Conservation (phyloP, 2,797 vertebrate genomes). For the Rallus crepitans region DNA sequence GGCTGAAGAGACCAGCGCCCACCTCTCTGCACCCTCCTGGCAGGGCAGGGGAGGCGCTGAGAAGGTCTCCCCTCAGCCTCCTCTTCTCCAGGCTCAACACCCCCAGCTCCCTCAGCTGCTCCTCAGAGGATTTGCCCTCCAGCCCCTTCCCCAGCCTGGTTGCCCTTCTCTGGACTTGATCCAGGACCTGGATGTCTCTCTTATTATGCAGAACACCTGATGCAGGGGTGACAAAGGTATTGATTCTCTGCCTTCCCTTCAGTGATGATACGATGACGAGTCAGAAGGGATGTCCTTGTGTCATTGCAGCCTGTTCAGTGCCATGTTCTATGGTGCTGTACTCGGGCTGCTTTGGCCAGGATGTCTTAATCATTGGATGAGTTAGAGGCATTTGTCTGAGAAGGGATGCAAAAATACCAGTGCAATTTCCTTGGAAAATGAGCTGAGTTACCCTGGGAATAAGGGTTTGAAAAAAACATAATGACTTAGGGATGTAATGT, state of each 20-base stretch:
- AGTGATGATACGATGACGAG: constrained; percentile 87
- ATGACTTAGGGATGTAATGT: rapidly evolving
- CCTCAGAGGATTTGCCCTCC: too few species aligned
- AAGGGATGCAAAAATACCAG: constrained; percentile 72
- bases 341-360: constrained; percentile 51
- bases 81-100: too few species aligned
- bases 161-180: too few species aligned
- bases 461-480: background rate
- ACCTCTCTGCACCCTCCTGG: too few species aligned
- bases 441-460: background rate
- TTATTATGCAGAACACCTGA: background rate
- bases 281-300: constrained; percentile 75
- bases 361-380: constrained; percentile 82
- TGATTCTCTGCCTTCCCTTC: constrained; percentile 71
- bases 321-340: constrained; percentile 72
- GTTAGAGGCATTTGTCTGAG: constrained; percentile 98
- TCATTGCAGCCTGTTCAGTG: background rate
- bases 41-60: too few species aligned
- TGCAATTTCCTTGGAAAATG: rapidly evolving
- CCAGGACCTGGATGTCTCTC: too few species aligned
- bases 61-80: too few species aligned
- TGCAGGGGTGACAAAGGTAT: background rate
- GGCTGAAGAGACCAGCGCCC: too few species aligned
- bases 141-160: too few species aligned
- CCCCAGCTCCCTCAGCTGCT: too few species aligned